Conservation (phyloP, 1,140 invertebrate species). For the Penaeus indicus region DNA sequence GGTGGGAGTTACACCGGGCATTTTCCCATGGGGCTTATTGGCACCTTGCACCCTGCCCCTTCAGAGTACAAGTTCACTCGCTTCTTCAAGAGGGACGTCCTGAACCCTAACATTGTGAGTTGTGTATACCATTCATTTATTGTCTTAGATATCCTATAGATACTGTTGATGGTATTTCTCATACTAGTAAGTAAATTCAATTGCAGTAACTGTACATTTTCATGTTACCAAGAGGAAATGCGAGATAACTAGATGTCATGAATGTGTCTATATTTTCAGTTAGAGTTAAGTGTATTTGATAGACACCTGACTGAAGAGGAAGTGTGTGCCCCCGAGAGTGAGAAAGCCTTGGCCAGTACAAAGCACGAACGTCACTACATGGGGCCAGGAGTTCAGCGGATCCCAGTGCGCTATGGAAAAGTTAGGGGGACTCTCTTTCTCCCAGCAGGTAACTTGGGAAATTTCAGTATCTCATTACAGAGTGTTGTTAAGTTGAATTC, state of each 20-base stretch:
- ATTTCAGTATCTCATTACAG: neutral
- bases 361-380: constrained; percentile 45
- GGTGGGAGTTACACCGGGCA: constrained; percentile 38
- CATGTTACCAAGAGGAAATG: neutral
- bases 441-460: constrained; percentile 18
- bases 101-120: constrained; percentile 54
- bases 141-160: neutral
- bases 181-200: neutral
- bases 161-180: neutral
- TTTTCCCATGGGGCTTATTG: constrained; percentile 52
- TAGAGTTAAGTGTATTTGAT: constrained; percentile 14
- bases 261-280: neutral
- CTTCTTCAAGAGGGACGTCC: constrained; percentile 44
- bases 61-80: constrained; percentile 35
- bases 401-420: constrained; percentile 48
- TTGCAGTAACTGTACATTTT: neutral
- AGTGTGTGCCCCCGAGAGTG: neutral
- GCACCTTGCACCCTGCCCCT: constrained; percentile 13
- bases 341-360: constrained; percentile 5
- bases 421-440: constrained; percentile 45
- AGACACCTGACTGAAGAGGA: constrained; percentile 37
- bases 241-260: neutral
- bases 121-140: neutral
- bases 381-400: constrained; percentile 49
- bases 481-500: neutral